Evolutionary conservation across 2,797 vertebrate genomes (phyloP).

Genomic region (Tragelaphus eurycerus): DNA sequence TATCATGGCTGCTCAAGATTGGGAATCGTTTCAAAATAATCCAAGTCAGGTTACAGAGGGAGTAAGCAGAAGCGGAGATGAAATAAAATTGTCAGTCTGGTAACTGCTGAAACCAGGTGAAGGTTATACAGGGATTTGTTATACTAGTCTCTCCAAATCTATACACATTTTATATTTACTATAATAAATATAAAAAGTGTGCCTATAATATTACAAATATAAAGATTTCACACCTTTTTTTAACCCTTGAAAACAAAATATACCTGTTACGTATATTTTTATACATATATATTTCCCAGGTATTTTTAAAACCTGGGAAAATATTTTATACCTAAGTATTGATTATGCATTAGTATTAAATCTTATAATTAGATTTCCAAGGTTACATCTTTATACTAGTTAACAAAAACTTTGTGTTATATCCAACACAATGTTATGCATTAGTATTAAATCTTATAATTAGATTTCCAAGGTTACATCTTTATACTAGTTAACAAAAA

Average conservation of each 20-base stretch:
- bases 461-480: constrained; percentile 29
- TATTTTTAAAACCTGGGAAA: not conserved
- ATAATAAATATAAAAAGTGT: constrained; percentile 19
- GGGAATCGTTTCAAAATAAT: constrained; percentile 13
- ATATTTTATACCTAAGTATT: not conserved
- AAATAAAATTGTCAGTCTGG: not conserved
- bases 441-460: not conserved
- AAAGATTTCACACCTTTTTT: not conserved
- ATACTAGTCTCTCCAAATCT: not conserved
- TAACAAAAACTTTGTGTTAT: constrained; percentile 24
- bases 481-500: constrained; percentile 30
- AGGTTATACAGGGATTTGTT: not conserved
- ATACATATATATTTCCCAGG: not conserved
- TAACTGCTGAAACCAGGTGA: not conserved
- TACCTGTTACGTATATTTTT: not conserved
- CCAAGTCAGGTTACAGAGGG: not conserved
- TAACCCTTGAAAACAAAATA: constrained; percentile 17
- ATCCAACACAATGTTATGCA: not conserved
- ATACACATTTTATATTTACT: not conserved
- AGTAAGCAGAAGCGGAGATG: not conserved
- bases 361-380: constrained; percentile 20
- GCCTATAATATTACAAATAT: not conserved
- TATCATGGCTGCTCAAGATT: not conserved
- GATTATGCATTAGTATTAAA: constrained; percentile 35
- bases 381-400: not conserved